Evolutionary conservation across 2,888 invertebrate genomes (phyloP).

Genomic region (Nebria brevicollis): DNA sequence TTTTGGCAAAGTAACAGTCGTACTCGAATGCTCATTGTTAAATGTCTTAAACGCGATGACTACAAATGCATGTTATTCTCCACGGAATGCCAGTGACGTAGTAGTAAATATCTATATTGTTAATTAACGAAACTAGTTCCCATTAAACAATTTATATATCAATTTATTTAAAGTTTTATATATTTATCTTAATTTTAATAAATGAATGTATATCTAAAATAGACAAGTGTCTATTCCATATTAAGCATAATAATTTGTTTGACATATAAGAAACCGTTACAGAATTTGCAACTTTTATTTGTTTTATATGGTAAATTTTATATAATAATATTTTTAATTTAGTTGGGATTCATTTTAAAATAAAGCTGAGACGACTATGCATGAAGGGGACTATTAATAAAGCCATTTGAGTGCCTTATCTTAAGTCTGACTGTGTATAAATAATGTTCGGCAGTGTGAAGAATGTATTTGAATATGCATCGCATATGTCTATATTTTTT

Average conservation of each 20-base stretch:
- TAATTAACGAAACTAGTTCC: neutral
- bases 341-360: neutral
- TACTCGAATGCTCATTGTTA: neutral
- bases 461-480: slow-evolving; percentile 16
- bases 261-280: too few species aligned
- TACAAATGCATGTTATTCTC: neutral
- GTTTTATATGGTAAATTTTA: too few species aligned
- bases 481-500: slow-evolving; percentile 18
- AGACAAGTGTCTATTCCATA: neutral
- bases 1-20: neutral
- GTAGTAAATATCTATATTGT: neutral
- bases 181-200: neutral
- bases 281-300: too few species aligned
- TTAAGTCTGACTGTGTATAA: slow-evolving; percentile 19
- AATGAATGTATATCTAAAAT: neutral
- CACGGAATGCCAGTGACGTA: neutral
- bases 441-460: neutral
- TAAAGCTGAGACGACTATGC: slow-evolving; percentile 36
- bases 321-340: too few species aligned
- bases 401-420: slow-evolving; percentile 42
- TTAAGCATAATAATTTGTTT: too few species aligned
- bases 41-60: neutral
- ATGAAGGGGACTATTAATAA: slow-evolving; percentile 41
- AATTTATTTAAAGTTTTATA: neutral
- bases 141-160: neutral